These are phyloP conservation scores for Maniola hyperantus DNA, from an alignment of 2,888 invertebrate genomes.

Conservation along the genomic window DNA sequence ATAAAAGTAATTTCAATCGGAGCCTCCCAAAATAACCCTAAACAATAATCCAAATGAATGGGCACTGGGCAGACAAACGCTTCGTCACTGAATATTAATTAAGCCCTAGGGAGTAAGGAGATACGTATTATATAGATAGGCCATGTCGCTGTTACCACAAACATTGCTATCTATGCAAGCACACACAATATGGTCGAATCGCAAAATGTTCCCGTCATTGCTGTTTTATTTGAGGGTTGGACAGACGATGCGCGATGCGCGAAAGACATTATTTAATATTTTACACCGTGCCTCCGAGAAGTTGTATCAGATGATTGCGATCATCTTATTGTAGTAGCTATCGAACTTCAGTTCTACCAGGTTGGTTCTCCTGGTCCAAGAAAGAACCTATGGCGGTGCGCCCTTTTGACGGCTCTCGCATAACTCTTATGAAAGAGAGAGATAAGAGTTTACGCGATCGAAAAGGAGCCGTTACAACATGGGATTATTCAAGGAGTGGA, in stretches of 20 bases:
- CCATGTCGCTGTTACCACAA: slow-evolving; percentile 59
- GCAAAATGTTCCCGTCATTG: slow-evolving; percentile 62
- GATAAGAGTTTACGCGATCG: too few relatives aligned
- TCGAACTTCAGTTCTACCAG: too few relatives aligned
- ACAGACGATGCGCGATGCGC: not conserved
- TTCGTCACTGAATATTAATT: slow-evolving; percentile 78
- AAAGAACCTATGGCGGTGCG: too few relatives aligned
- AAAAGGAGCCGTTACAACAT: too few relatives aligned
- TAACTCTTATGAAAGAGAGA: too few relatives aligned
- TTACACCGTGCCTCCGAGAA: too few relatives aligned
- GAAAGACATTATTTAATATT: too few relatives aligned
- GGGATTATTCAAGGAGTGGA: too few relatives aligned
- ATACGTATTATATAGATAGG: slow-evolving; percentile 44
- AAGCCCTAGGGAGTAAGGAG: slow-evolving; percentile 54
- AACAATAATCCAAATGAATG: slow-evolving; percentile 54
- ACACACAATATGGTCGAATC: slow-evolving; percentile 49
- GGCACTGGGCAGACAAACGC: slow-evolving; percentile 56
- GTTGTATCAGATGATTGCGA: too few relatives aligned
- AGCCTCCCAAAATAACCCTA: slow-evolving; percentile 13
- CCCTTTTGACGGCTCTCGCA: too few relatives aligned
- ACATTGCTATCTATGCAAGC: slow-evolving; percentile 53
- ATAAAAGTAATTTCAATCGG: slow-evolving; percentile 13
- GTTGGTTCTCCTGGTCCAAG: too few relatives aligned
- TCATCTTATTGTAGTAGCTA: too few relatives aligned
- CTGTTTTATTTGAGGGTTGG: slow-evolving; percentile 54